Evolutionary conservation across 2,888 invertebrate genomes (phyloP).

Genomic region (Adelognathus sp.): DNA sequence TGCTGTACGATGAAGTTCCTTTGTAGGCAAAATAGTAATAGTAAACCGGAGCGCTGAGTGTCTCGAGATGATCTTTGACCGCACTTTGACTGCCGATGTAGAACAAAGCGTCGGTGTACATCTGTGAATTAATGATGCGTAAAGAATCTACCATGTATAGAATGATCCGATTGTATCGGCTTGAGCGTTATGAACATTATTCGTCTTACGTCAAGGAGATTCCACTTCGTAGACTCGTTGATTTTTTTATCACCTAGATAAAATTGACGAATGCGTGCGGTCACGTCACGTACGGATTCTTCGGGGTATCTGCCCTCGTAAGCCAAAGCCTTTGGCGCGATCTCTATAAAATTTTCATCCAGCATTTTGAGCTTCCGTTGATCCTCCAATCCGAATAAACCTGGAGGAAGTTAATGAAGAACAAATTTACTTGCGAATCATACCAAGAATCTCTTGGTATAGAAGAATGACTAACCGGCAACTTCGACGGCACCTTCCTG

Average conservation of each 20-base stretch:
- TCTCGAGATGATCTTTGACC: slow-evolving; percentile 82
- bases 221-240: slow-evolving; percentile 81
- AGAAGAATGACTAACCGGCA: no score
- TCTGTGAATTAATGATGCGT: slow-evolving; percentile 79
- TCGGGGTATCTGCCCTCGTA: slow-evolving; percentile 83
- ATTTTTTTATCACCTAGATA: slow-evolving; percentile 83
- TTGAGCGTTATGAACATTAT: not conserved
- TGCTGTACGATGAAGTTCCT: slow-evolving; percentile 87
- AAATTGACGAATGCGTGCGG: slow-evolving; percentile 82
- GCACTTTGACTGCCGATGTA: slow-evolving; percentile 86
- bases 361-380: slow-evolving; percentile 82
- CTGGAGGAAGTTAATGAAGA: no score
- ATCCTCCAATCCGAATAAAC: slow-evolving; percentile 77
- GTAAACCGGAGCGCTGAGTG: slow-evolving; percentile 83
- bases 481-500: no score
- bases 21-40: slow-evolving; percentile 87
- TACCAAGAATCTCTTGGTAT: no score
- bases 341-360: slow-evolving; percentile 82
- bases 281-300: slow-evolving; percentile 78
- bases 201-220: slow-evolving; percentile 84
- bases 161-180: not conserved
- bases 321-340: slow-evolving; percentile 85
- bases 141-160: not conserved
- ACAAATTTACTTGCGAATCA: no score
- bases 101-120: slow-evolving; percentile 89